Evolutionary conservation across 2,113 vertebrate species (phyloP).

Genomic region (Gambusia affinis): DNA sequence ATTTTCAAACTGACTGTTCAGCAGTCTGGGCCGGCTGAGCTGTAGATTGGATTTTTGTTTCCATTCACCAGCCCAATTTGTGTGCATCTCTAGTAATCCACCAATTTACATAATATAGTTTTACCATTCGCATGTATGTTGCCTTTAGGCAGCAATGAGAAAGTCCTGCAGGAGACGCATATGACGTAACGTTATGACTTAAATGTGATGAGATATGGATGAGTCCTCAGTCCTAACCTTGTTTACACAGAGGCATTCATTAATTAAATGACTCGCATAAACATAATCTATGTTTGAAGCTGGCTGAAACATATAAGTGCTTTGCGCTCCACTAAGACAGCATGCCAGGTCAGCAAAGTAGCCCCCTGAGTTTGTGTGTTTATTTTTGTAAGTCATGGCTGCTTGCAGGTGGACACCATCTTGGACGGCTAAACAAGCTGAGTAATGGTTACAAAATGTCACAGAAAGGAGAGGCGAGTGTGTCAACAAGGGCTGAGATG

Average conservation of each 20-base stretch:
- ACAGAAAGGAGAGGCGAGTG: slow-evolving; percentile 60
- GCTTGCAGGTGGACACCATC: slow-evolving; percentile 34
- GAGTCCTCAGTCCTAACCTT: background rate
- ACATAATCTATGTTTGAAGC: background rate
- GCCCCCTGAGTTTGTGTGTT: slow-evolving; percentile 39
- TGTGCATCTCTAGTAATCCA: background rate
- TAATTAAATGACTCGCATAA: slow-evolving; percentile 13
- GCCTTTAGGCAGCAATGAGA: slow-evolving; percentile 13
- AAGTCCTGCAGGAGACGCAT: background rate
- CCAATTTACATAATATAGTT: background rate
- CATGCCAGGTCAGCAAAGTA: slow-evolving; percentile 22
- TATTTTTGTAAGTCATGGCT: slow-evolving; percentile 56
- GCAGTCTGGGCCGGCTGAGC: background rate
- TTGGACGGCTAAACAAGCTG: slow-evolving; percentile 9
- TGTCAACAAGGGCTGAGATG: slow-evolving; percentile 63
- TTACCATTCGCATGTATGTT: slow-evolving; percentile 14
- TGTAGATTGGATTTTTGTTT: background rate
- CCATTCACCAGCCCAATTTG: background rate
- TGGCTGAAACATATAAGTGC: background rate
- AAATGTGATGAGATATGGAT: background rate
- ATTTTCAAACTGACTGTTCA: background rate
- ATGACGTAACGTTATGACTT: background rate
- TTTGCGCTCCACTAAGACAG: background rate
- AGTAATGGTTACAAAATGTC: slow-evolving; percentile 60
- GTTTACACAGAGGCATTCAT: background rate